Evolutionary conservation across 2,797 vertebrate genomes (phyloP), one percentile per base, ranked within the genome.

Genomic region (Darevskia nairensis): DNA sequence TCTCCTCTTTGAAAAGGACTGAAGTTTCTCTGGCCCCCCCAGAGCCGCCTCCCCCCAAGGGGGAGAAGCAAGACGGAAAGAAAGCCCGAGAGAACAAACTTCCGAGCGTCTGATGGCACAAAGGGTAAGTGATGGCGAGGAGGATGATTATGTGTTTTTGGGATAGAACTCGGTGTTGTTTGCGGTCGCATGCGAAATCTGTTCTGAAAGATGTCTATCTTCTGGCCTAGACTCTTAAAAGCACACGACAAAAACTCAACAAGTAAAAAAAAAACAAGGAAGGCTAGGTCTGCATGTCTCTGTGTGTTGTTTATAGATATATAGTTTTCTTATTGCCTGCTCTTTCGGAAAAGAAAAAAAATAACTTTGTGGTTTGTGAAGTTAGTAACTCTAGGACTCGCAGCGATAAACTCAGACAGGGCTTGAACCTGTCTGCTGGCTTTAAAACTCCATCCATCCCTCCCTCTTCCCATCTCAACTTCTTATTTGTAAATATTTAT

Each of bases 41-140:
- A 23, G 39, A 21, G 25, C 71, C 19, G 27, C 13, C 80, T 27
- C 74, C 68, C 66, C 84, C 50, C 4, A 10, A 80, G 86, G 61
- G 87, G 80, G 88, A 71, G 35, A 82, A 25, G 35, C 44, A 15
- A 55, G 15, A 10, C 27, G 61, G 21, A 61, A n/a, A 32, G 55
- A 27, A 1, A 72, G 50, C 6, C 21, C 68, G 39, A 85, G 80
- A 87, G 74, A 11, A 8, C 39, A 50, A 71, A 3, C 32, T 80
- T 35, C 35, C 44, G 3, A 82, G 79, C 77, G 71, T 91, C 93
- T 88, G 84, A 96, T 96, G 96, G 95, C 95, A 92, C 94, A 96
- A 95, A 96, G 95, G 95, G 96, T 96, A 96, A 91, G 96, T 96
- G 2, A 1, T 50, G 46, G 46, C 46, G 11, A 50, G 11, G 46